Conservation (phyloP, 2,113 vertebrate species). For the Eira barbara region DNA sequence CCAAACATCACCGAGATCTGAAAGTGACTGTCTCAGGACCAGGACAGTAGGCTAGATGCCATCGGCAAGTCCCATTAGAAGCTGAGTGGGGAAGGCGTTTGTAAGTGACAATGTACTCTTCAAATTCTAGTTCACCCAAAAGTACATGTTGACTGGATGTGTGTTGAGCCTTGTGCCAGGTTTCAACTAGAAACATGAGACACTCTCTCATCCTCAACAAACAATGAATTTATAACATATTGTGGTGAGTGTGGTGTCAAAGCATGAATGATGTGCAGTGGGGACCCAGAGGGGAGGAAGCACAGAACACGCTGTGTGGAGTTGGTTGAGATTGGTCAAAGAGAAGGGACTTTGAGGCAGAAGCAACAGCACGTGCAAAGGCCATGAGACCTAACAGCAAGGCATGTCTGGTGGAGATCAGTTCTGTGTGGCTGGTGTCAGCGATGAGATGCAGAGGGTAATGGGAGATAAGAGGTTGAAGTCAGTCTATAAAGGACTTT, state of each 20-base stretch:
- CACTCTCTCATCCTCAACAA: not conserved
- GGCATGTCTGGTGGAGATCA: not conserved
- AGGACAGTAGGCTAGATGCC: not conserved
- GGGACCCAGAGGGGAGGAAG: not conserved
- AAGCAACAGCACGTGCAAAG: not conserved
- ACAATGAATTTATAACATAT: not conserved
- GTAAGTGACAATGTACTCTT: not conserved
- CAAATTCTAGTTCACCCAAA: not conserved
- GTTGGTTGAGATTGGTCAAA: not conserved
- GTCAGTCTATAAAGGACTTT: not conserved
- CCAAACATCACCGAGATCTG: not conserved
- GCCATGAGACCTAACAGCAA: not conserved
- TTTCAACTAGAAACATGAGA: not conserved
- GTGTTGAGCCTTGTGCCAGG: not conserved
- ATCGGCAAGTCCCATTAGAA: not conserved
- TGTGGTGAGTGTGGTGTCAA: not conserved
- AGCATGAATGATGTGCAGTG: accelerated
- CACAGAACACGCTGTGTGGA: not conserved
- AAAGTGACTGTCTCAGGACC: not conserved
- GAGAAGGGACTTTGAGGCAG: not conserved
- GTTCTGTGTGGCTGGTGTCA: not conserved
- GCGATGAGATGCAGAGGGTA: too few relatives aligned
- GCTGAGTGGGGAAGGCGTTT: not conserved
- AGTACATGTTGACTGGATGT: not conserved
- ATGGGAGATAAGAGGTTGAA: not conserved